phyloP scores from a whole-genome alignment of 2,888 invertebrate genomes.

The Tetragonula carbonaria region DNA sequence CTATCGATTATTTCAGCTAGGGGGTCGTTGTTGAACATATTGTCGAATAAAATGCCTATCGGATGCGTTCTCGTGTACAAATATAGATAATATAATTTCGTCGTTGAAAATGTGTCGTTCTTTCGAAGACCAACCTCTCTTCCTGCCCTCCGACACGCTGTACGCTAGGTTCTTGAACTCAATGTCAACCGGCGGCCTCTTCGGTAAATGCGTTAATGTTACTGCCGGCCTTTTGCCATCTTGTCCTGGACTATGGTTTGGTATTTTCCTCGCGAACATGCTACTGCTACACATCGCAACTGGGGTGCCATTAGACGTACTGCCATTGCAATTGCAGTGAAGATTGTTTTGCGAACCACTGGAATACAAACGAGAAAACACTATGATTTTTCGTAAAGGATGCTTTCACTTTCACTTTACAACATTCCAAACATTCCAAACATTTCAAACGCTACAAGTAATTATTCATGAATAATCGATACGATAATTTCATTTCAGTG shows the following conservation, averaged over 20 bases:
- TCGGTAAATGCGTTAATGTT: slow-evolving; percentile 92
- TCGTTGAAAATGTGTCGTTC: neutral
- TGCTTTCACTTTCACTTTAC: neutral
- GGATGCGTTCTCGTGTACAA: neutral
- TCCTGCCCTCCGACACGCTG: slow-evolving; percentile 93
- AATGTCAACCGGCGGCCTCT: slow-evolving; percentile 95
- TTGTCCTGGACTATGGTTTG: slow-evolving; percentile 86
- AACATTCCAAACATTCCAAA: neutral
- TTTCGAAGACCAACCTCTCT: slow-evolving; percentile 85
- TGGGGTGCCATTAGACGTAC: slow-evolving; percentile 77
- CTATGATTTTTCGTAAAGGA: neutral
- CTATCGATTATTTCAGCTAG: slow-evolving; percentile 79
- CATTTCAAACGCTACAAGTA: neutral
- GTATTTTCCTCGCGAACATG: slow-evolving; percentile 89
- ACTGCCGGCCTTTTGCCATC: slow-evolving; percentile 90
- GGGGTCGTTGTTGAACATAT: slow-evolving; percentile 76
- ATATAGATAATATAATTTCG: neutral
- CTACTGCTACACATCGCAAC: slow-evolving; percentile 82
- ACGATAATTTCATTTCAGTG: no score
- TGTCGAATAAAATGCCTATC: slow-evolving; percentile 45
- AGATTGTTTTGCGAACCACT: slow-evolving; percentile 90
- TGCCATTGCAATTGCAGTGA: slow-evolving; percentile 86
- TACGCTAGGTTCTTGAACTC: slow-evolving; percentile 95
- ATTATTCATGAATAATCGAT: neutral
- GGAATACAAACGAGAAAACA: slow-evolving; percentile 78